These are phyloP conservation scores for Sisor rabdophorus DNA, from an alignment of 2,113 vertebrate species.

Conservation along the genomic window DNA sequence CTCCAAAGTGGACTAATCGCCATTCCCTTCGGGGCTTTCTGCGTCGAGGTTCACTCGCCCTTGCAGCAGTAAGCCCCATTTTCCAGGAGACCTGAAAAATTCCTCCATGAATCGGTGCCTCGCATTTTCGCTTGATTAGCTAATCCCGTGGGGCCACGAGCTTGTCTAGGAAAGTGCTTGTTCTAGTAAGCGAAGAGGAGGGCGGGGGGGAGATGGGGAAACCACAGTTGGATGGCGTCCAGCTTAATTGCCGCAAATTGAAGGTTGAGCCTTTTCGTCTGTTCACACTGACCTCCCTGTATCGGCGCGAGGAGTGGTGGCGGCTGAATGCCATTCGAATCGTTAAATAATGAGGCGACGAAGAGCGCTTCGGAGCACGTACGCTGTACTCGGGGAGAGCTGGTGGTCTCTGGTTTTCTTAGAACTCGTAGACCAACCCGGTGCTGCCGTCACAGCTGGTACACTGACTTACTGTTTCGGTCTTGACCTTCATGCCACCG, in stretches of 20 bases:
- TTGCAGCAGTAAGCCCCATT: slow-evolving; percentile 12
- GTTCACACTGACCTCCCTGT: slow-evolving; percentile 23
- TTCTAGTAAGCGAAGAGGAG: slow-evolving; percentile 2
- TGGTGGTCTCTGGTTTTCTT: slow-evolving; percentile 18
- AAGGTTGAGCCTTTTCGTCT: slow-evolving; percentile 20
- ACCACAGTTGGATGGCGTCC: slow-evolving; percentile 30
- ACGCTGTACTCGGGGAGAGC: slow-evolving; percentile 15
- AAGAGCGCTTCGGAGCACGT: slow-evolving; percentile 17
- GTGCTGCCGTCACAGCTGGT: slow-evolving; percentile 27
- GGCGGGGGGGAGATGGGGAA: neutral
- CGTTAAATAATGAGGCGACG: slow-evolving; percentile 14
- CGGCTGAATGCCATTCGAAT: slow-evolving; percentile 1
- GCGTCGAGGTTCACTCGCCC: slow-evolving; percentile 32
- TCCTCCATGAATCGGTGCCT: slow-evolving; percentile 50
- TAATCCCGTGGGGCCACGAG: slow-evolving; percentile 50
- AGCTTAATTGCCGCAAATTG: slow-evolving; percentile 44
- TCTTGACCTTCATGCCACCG: slow-evolving; percentile 18
- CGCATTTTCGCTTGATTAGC: slow-evolving; percentile 54
- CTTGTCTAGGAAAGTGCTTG: slow-evolving; percentile 50
- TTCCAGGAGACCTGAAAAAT: slow-evolving; percentile 49
- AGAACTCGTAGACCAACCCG: slow-evolving; percentile 14
- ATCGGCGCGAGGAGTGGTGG: neutral
- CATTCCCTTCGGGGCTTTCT: slow-evolving; percentile 34
- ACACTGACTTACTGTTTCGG: slow-evolving; percentile 9
- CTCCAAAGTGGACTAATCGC: slow-evolving; percentile 46